Conservation (phyloP, 2,113 vertebrate species). For the Chionis minor region DNA sequence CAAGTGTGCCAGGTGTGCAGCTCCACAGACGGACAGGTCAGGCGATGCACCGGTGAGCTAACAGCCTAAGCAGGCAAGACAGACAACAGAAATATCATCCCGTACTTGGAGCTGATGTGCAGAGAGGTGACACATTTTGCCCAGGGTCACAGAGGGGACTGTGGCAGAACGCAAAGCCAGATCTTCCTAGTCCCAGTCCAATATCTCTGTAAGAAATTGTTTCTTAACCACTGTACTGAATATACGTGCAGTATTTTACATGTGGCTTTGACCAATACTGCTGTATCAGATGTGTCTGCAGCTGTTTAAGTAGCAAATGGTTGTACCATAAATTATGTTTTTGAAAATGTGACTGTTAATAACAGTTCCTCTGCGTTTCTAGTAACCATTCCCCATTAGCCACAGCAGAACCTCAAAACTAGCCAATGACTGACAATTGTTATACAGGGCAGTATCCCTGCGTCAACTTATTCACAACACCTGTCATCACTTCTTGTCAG, state of each 20-base stretch:
- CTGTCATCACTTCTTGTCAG: constrained; percentile 76
- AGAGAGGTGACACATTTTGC: constrained; percentile 24
- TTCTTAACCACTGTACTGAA: not conserved
- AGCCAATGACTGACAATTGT: constrained; percentile 69
- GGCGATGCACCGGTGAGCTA: not conserved
- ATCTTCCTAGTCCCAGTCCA: not conserved
- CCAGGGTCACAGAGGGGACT: constrained; percentile 41
- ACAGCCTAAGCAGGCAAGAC: constrained; percentile 26
- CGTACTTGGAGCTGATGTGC: not conserved
- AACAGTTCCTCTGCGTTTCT: not conserved
- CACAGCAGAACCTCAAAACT: not conserved
- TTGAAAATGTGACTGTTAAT: not conserved
- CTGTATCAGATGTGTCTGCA: not conserved
- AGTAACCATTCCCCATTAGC: not conserved
- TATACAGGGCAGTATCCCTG: constrained; percentile 43
- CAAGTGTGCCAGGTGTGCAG: constrained; percentile 6
- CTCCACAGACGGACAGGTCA: not conserved
- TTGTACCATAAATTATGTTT: not conserved
- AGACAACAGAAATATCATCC: constrained; percentile 50
- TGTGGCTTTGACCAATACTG: not conserved
- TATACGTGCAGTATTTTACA: not conserved
- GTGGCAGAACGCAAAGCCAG: not conserved
- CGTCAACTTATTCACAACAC: constrained; percentile 71
- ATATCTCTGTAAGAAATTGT: not conserved
- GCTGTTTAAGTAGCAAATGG: not conserved